These are phyloP conservation scores for Galeopsomyia nigrocyanea DNA, from an alignment of 2,888 invertebrate genomes.

Conservation along the genomic window DNA sequence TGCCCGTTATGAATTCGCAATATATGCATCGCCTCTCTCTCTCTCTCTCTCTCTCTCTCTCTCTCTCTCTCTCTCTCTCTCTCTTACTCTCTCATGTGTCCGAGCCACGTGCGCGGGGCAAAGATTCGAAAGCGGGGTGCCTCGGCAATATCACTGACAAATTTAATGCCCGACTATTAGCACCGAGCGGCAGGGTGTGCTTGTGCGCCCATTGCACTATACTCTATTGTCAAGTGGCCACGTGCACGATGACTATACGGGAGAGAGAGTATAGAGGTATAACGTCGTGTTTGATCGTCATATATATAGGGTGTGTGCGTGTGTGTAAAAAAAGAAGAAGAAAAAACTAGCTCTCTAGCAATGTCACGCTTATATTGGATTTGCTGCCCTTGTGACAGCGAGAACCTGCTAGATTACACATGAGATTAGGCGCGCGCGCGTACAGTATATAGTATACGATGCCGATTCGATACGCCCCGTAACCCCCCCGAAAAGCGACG, in stretches of 20 bases:
- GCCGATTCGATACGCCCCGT: constrained; percentile 53
- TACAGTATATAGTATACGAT: constrained; percentile 54
- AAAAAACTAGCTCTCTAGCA: constrained; percentile 44
- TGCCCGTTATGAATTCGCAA: constrained; percentile 36
- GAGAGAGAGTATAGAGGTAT: constrained; percentile 3
- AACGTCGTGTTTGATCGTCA: constrained; percentile 24
- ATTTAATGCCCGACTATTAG: constrained; percentile 68
- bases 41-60: constrained; percentile 46
- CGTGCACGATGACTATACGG: constrained; percentile 58
- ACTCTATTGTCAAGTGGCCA: constrained; percentile 63
- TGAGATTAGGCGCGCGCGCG: constrained; percentile 61
- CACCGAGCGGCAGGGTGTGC: constrained; percentile 54
- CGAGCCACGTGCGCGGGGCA: too few relatives aligned
- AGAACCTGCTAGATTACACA: constrained; percentile 66
- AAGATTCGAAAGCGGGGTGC: too few relatives aligned
- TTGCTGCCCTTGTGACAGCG: constrained; percentile 53
- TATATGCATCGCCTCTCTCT: constrained; percentile 10
- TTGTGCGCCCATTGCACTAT: constrained; percentile 43
- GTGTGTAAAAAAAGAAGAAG: constrained; percentile 50
- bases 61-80: too few relatives aligned
- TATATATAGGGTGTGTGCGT: not conserved
- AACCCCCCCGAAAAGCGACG: not conserved
- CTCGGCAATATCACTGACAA: constrained; percentile 65
- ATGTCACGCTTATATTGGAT: constrained; percentile 67
- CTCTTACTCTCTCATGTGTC: too few relatives aligned